phyloP scores from a whole-genome alignment of 2,113 vertebrate genomes.

The Piaya cayana region DNA sequence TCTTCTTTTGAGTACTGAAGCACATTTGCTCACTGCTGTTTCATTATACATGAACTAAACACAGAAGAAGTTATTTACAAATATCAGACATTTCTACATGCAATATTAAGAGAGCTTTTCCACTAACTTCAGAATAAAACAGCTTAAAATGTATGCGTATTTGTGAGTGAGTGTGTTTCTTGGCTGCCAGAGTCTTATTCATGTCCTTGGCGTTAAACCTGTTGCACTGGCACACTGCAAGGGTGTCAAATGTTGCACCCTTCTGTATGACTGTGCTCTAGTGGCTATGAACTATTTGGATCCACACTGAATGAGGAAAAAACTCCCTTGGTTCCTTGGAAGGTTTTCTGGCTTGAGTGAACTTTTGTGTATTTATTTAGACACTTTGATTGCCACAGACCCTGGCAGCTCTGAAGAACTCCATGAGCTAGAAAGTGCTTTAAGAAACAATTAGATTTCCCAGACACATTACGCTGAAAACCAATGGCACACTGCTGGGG shows the following conservation, averaged over 20 bases:
- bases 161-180: background rate
- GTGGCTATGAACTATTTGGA: background rate
- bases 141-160: background rate
- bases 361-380: background rate
- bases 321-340: background rate
- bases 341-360: background rate
- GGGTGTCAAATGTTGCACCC: background rate
- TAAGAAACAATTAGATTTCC: constrained; percentile 29
- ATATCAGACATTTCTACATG: background rate
- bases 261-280: background rate
- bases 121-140: background rate
- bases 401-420: background rate
- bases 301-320: background rate
- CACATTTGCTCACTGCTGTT: background rate
- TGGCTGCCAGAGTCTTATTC: background rate
- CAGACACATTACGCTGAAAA: background rate
- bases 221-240: background rate
- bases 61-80: background rate
- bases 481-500: background rate
- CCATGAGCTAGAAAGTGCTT: background rate
- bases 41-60: constrained; percentile 9
- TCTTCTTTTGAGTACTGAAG: background rate
- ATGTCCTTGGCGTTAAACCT: background rate
- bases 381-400: background rate
- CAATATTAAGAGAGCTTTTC: background rate